A percentile compares a stretch with the other conserved stretches of the same genome.
These are phyloP conservation scores for Entelurus aequoreus DNA, from an alignment of 2,113 vertebrate species.

Conservation along the genomic window DNA sequence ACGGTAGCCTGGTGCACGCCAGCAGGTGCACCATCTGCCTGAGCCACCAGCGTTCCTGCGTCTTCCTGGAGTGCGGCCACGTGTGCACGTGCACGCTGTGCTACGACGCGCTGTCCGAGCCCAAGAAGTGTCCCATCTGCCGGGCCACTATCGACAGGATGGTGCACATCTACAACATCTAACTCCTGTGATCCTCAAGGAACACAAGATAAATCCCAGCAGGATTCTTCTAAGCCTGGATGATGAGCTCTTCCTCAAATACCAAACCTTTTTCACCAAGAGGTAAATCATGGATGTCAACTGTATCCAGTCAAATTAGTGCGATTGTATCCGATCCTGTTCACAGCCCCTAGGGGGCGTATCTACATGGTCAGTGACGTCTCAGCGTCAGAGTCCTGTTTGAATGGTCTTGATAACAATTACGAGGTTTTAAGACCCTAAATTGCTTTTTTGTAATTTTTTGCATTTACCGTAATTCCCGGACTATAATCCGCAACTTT, in stretches of 20 bases:
- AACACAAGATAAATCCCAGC: background rate
- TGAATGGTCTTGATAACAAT: background rate
- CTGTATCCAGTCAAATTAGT: background rate
- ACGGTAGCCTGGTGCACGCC: slow-evolving; percentile 62
- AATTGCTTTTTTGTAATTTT: background rate
- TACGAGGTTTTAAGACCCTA: too few species aligned
- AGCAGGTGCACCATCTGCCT: slow-evolving; percentile 80
- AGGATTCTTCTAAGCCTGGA: too few species aligned
- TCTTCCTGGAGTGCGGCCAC: slow-evolving; percentile 90
- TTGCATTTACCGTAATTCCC: background rate
- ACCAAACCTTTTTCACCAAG: background rate
- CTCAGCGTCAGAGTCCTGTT: background rate
- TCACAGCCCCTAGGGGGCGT: background rate
- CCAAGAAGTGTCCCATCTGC: slow-evolving; percentile 88
- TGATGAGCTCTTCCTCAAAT: background rate
- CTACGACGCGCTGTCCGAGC: slow-evolving; percentile 72
- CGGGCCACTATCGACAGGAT: slow-evolving; percentile 75
- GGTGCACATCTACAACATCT: slow-evolving; percentile 76
- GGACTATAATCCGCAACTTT: too few species aligned
- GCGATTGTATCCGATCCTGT: background rate
- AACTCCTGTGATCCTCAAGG: background rate
- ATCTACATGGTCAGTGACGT: background rate
- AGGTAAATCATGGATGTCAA: background rate
- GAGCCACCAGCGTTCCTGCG: slow-evolving; percentile 74
- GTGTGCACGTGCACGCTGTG: slow-evolving; percentile 83